phyloP scores from a whole-genome alignment of 1,140 invertebrate species.

The Tetragonula clypearis region DNA sequence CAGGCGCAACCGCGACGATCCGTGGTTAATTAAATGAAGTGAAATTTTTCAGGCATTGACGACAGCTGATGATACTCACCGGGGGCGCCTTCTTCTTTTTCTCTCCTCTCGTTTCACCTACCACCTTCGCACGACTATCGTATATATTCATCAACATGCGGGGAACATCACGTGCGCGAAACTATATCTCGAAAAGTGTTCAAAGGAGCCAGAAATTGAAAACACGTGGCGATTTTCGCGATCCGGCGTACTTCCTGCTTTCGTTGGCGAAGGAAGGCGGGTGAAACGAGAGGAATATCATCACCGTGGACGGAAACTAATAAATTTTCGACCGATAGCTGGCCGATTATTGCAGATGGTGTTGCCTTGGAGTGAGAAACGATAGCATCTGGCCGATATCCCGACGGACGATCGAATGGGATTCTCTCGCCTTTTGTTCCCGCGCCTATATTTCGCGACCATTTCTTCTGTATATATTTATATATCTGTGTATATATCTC shows the following conservation, averaged over 20 bases:
- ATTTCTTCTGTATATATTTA: not conserved
- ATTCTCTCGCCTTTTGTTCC: slow-evolving; percentile 27
- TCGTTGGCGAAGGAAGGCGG: not conserved
- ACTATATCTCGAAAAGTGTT: too few species aligned
- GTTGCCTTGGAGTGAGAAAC: slow-evolving; percentile 59
- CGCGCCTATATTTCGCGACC: not conserved
- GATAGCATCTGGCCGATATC: slow-evolving; percentile 52
- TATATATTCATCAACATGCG: too few species aligned
- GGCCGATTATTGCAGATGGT: slow-evolving; percentile 65
- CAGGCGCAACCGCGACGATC: not conserved
- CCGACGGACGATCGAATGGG: slow-evolving; percentile 58
- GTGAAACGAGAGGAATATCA: slow-evolving; percentile 30
- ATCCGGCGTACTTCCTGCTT: too few species aligned
- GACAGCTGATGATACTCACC: too few species aligned
- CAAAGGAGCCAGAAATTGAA: too few species aligned
- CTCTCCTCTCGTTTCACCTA: not conserved
- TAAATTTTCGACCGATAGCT: slow-evolving; percentile 58
- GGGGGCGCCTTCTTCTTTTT: not conserved
- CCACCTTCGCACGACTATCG: not conserved
- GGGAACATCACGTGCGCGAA: too few species aligned
- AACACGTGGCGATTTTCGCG: too few species aligned
- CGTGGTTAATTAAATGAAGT: too few species aligned
- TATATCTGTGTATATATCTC: not conserved
- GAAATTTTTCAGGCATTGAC: too few species aligned
- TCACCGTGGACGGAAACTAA: slow-evolving; percentile 49